Percentiles rank a stretch among this genome's conserved stretches.
phyloP scores from a whole-genome alignment of 2,888 invertebrate species.

The Melanargia galathea region DNA sequence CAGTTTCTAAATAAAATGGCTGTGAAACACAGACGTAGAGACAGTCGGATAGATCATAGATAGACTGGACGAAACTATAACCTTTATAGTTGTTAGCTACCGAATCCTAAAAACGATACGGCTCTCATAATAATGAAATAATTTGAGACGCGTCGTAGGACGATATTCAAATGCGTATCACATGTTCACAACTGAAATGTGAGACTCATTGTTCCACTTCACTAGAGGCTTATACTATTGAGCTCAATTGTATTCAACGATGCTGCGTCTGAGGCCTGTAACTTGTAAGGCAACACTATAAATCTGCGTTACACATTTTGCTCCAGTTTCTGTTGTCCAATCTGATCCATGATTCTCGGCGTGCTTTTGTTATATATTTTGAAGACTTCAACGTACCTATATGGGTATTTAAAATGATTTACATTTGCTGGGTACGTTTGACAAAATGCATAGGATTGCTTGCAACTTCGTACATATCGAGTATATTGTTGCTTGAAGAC shows the following conservation, averaged over 20 bases:
- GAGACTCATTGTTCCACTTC: conserved; percentile 12
- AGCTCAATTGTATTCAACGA: conserved; percentile 38
- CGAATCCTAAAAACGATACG: too few relatives aligned
- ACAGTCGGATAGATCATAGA: too few relatives aligned
- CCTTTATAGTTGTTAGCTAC: too few relatives aligned
- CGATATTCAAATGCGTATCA: neutral
- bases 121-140: too few relatives aligned
- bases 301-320: conserved; percentile 37
- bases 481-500: too few relatives aligned
- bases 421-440: neutral
- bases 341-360: conserved; percentile 23
- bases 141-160: neutral
- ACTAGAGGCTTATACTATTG: conserved; percentile 28
- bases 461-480: too few relatives aligned
- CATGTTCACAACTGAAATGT: conserved; percentile 6
- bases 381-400: neutral
- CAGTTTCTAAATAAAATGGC: too few relatives aligned
- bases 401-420: neutral
- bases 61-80: too few relatives aligned
- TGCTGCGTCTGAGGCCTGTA: conserved; percentile 20
- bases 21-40: too few relatives aligned
- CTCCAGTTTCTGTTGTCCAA: conserved; percentile 32
- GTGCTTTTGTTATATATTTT: conserved; percentile 27
- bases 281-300: conserved; percentile 32
- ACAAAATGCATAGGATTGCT: neutral